Percentiles rank a stretch among this genome's conserved stretches.
Evolutionary conservation across 1,140 invertebrate genomes (phyloP).

Genomic region (Bombus fervidus): DNA sequence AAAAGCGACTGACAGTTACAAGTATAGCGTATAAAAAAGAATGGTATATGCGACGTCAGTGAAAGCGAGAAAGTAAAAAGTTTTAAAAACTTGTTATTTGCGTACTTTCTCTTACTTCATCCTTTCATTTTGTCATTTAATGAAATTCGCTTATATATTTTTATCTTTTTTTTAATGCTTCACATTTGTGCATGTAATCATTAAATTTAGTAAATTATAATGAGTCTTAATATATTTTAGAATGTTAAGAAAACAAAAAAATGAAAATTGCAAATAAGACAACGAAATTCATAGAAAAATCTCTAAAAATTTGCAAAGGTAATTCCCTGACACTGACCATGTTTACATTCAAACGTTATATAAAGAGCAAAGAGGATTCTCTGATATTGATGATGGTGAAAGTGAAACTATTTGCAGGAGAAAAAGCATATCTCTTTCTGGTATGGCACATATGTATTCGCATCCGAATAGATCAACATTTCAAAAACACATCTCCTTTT

Average conservation of each 20-base stretch:
- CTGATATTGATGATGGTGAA: slow-evolving; percentile 31
- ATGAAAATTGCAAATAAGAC: background rate
- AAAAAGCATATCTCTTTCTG: background rate
- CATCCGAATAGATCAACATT: background rate
- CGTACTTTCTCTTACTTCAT: slow-evolving; percentile 50
- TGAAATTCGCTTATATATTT: background rate
- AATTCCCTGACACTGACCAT: slow-evolving; percentile 28
- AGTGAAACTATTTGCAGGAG: slow-evolving; percentile 30
- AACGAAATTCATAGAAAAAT: background rate
- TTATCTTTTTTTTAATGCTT: background rate
- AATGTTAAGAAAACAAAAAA: background rate
- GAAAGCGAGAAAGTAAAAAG: slow-evolving; percentile 45
- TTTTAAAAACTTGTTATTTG: slow-evolving; percentile 30
- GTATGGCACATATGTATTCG: too few species aligned
- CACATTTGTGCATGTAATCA: background rate
- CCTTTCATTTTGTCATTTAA: slow-evolving; percentile 1
- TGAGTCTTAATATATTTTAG: background rate
- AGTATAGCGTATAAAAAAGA: background rate
- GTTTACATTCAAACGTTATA: slow-evolving; percentile 22
- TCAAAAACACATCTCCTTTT: background rate
- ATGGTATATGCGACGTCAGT: slow-evolving; percentile 3
- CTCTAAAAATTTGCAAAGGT: background rate
- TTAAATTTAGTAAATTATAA: background rate
- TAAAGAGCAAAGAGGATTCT: slow-evolving; percentile 39
- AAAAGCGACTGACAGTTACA: background rate